These are phyloP conservation scores for Phacellophora camtschatica DNA, from an alignment of 30 jellyfish, hydroid and myxozoan genomes.

Conservation along the genomic window DNA sequence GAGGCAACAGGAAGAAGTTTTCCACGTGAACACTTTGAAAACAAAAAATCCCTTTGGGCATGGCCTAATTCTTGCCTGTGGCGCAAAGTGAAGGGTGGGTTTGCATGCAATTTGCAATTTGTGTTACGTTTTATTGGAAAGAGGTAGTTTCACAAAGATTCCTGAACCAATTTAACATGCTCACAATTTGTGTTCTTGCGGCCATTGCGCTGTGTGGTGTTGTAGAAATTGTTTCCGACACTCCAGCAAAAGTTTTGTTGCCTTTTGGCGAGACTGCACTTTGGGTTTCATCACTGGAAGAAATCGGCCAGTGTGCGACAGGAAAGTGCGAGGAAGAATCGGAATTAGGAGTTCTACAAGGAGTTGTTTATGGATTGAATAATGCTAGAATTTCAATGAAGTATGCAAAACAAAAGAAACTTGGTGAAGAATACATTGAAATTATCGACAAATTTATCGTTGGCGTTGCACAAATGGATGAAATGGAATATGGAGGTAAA, in stretches of 20 bases:
- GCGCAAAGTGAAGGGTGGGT: no score
- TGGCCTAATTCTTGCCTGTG: no score
- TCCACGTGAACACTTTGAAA: no score
- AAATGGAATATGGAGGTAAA: conserved; percentile 10
- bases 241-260: conserved; percentile 28
- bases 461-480: conserved; percentile 13
- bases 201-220: neutral
- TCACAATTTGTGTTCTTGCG: neutral
- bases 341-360: conserved; percentile 27
- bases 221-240: neutral
- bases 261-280: conserved; percentile 67
- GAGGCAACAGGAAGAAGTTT: no score
- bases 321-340: conserved; percentile 44
- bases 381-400: conserved; percentile 52
- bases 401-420: conserved; percentile 7
- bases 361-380: conserved; percentile 42
- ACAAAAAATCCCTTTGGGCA: no score
- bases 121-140: no score
- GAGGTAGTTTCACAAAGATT: no score
- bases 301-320: conserved; percentile 13
- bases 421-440: neutral
- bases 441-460: conserved; percentile 20
- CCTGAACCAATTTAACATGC: neutral
- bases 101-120: no score
- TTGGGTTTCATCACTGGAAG: conserved; percentile 44